Evolutionary conservation across 2,797 vertebrate genomes (phyloP), one percentile per base, ranked within the genome.

Genomic region (Lindbergichthys nudifrons): DNA sequence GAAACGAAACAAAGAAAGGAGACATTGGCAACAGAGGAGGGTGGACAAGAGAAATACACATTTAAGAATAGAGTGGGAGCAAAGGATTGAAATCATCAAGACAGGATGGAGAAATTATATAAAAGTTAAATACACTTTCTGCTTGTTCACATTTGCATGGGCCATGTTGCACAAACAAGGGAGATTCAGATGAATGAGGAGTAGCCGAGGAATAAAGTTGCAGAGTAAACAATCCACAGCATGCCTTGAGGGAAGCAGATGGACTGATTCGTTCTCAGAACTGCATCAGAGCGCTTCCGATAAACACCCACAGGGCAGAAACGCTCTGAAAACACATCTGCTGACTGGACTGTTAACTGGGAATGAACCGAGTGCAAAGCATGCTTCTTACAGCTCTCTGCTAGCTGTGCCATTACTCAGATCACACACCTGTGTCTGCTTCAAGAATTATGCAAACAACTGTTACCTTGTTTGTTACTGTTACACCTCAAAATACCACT

Each of bases 261-360:
- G 79, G 82, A 84, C 77, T 53, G 67, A 85, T 80, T 80, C 60
- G 11, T 21, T 79, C 77, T 65, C 73, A 77, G 64, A 72, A 76
- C 65, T 72, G 72, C 81, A 81, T 80, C 77, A 75, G 77, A 82
- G 76, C 32, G 60, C 53, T 71, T 80, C 77, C 32, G 75, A 77
- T 77, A 82, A 86, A 92, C 82, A 85, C 80, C 87, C 81, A 64
- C 26, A 57, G 79, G 83, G 68, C 75, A 69, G 60, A 72, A 56
- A 81, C 61, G 26, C 66, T 65, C 46, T 79, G 65, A 84, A 77
- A 86, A 80, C 82, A 77, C 87, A 86, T 88, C 84, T 87, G 90
- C 75, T 85, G 65, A 59, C 73, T 78, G 76, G 77, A 89, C 77
- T 79, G 82, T 79, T 85, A 54, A 79, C 72, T 83, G 76, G 59